phyloP scores from a whole-genome alignment of 53 echinoderm and acorn worm species.

The Arbacia lixula region DNA sequence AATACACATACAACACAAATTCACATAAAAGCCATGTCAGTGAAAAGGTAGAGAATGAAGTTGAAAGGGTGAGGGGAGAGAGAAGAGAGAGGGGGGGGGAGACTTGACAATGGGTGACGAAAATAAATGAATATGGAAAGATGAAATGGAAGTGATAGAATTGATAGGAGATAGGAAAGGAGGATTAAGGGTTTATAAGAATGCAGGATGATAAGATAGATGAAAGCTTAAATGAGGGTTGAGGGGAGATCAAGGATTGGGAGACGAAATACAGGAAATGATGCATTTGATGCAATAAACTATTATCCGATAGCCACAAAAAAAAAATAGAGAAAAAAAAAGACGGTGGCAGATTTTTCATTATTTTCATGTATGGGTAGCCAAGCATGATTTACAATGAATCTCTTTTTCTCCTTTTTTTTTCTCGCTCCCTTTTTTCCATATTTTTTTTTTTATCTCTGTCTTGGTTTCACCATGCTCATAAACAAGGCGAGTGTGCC shows the following conservation, averaged over 20 bases:
- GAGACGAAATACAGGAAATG: neutral
- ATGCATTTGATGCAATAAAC: neutral
- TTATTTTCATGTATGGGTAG: conserved; percentile 43
- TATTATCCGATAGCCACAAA: neutral
- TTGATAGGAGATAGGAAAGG: neutral
- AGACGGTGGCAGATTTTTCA: conserved; percentile 9
- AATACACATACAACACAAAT: conserved; percentile 35
- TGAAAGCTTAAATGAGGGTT: neutral
- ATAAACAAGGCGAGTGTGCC: too few species aligned
- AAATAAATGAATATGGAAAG: neutral
- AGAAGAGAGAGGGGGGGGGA: neutral
- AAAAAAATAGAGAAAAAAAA: neutral
- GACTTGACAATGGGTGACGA: neutral
- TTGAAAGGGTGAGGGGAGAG: neutral
- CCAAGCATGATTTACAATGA: conserved; percentile 44
- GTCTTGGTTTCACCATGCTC: neutral
- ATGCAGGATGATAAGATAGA: neutral
- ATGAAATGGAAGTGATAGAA: neutral
- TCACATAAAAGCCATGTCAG: conserved; percentile 24
- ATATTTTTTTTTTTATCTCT: neutral
- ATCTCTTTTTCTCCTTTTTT: neutral
- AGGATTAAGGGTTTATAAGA: neutral
- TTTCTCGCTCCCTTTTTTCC: neutral
- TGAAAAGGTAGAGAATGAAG: conserved; percentile 3
- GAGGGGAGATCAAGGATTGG: too few species aligned